phyloP scores from a whole-genome alignment of 2,113 vertebrate species.

The Dicaeum eximium region DNA sequence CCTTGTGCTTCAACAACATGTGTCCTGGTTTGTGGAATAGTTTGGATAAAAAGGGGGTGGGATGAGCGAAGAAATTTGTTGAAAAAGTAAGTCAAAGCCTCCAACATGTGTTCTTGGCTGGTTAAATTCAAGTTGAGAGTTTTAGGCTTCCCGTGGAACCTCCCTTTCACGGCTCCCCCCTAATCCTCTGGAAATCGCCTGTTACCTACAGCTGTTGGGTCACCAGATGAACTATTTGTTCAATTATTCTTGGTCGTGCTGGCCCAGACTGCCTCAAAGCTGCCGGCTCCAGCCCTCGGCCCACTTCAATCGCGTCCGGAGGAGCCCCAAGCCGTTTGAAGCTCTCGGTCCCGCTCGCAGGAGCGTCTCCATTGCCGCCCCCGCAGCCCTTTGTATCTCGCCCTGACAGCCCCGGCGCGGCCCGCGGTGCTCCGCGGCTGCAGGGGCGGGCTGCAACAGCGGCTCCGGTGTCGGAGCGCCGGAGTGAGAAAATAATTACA shows the following conservation, averaged over 20 bases:
- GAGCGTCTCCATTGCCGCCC: not conserved
- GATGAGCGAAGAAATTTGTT: not conserved
- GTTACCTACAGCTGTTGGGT: conserved; percentile 79
- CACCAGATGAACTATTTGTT: conserved; percentile 76
- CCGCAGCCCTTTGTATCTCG: not conserved
- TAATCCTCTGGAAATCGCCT: conserved; percentile 80
- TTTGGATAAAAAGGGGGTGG: not conserved
- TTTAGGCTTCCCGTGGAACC: conserved; percentile 73
- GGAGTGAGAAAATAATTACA: conserved; percentile 70
- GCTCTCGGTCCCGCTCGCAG: not conserved
- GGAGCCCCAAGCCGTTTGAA: conserved; percentile 57
- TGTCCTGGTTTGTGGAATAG: not conserved
- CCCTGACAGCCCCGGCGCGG: not conserved
- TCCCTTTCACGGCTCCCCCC: conserved; percentile 69
- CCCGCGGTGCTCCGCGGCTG: not conserved
- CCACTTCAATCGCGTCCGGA: conserved; percentile 61
- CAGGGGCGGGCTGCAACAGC: not conserved
- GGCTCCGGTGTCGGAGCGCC: not conserved
- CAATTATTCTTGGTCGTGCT: conserved; percentile 76
- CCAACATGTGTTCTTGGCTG: conserved; percentile 60
- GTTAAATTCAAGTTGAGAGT: conserved; percentile 58
- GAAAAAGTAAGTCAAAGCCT: conserved; percentile 41
- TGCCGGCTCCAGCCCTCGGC: conserved; percentile 50
- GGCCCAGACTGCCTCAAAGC: conserved; percentile 72
- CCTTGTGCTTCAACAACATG: not conserved